Evolutionary conservation across 2,888 invertebrate genomes (phyloP), one percentile per base, ranked within the genome.

Genomic region (Rhamphomyia laevipes): DNA sequence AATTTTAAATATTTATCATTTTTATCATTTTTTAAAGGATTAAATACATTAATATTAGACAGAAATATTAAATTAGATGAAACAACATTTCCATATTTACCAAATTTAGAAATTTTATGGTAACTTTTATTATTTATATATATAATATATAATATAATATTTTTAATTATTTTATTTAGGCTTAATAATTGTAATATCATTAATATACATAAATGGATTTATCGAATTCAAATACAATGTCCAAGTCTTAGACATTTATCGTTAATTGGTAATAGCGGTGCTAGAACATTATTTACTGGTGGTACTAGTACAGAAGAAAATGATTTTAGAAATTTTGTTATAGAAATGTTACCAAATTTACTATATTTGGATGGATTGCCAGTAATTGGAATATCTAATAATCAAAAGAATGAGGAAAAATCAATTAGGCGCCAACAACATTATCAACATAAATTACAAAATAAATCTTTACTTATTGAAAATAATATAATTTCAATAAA

Each of bases 41-140:
- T 91, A 49, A 81, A 82, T 11, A 85, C 86, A 0, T 67, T 91
- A 13, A 88, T 91, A 57, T 75, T 88, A 56, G 92, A 92, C 66
- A 81, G 84, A 58, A 92, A 92, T 63, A 74, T 76, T 2, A 78
- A 88, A 50, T 78, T 80, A 27, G 80, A 84, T 41, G 77, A 78
- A 46, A 81, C 82, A 33, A 71, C 75, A 13, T 74, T 91, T 44
- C 90, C 91, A 1, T 75, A 75, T 38, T 67, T 88, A 65, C 82
- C 84, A 1, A 79, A 78, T 57, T 67, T 92, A 17, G 80, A 81
- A 61, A 76, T 90, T 40, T 68, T 92, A 21, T 92, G 91, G 86
- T 78, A 61, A 71, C 17, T 2, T 15, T 17, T 15, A 17, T 10
- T 16, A 16, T 5, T 15, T 15, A 10, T 16, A 38, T 5, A 9